Conservation (phyloP, 2,113 vertebrate genomes). For the Spermophilus dauricus region DNA sequence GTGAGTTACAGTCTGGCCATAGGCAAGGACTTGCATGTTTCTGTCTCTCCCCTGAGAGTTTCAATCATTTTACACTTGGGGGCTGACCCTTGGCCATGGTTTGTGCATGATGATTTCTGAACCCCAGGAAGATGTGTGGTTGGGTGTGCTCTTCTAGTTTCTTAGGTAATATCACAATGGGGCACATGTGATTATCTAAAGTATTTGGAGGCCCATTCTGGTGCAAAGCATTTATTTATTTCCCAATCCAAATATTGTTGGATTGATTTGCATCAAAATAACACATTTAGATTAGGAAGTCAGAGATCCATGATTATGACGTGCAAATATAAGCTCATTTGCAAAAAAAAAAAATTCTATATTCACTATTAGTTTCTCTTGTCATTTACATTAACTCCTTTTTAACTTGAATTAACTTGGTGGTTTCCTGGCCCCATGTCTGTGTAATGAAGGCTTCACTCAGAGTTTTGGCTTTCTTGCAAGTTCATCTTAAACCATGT, state of each 20-base stretch:
- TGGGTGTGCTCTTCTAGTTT: neutral
- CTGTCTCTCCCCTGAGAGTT: neutral
- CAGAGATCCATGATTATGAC: neutral
- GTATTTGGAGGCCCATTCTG: neutral
- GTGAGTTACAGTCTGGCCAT: neutral
- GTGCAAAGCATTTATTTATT: neutral
- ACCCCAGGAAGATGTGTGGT: neutral
- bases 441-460: neutral
- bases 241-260: neutral
- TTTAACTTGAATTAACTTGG: neutral
- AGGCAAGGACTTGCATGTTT: neutral
- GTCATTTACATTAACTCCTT: neutral
- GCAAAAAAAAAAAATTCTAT: neutral
- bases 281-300: neutral
- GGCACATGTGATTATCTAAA: neutral
- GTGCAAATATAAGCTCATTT: neutral
- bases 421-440: neutral
- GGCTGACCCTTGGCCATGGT: neutral
- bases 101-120: neutral
- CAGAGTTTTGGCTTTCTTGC: neutral
- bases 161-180: neutral
- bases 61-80: neutral
- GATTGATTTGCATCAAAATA: conserved; percentile 9
- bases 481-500: neutral
- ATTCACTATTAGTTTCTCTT: neutral